Evolutionary conservation across 2,113 vertebrate genomes (phyloP).

Genomic region (Tylochromis polylepis): DNA sequence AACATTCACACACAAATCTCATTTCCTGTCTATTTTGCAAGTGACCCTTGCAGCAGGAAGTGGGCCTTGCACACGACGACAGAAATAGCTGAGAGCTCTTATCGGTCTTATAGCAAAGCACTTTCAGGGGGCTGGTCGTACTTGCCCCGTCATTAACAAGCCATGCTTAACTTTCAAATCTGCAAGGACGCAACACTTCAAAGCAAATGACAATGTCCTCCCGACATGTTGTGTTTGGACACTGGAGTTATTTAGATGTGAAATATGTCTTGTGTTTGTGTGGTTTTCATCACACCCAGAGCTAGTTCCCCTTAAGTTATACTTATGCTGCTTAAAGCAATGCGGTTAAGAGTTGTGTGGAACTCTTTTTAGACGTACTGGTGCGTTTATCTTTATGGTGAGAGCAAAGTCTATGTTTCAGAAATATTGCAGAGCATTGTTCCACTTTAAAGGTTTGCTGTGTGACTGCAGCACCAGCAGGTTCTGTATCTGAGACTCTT

Average conservation of each 20-base stretch:
- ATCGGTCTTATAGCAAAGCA: background rate
- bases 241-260: background rate
- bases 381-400: background rate
- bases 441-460: background rate
- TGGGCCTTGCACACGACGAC: background rate
- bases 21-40: constrained; percentile 5
- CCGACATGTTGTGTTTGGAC: background rate
- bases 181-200: background rate
- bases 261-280: background rate
- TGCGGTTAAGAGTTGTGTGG: background rate
- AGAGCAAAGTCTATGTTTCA: background rate
- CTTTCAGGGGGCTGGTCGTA: background rate
- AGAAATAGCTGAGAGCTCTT: constrained; percentile 6
- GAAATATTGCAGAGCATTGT: background rate
- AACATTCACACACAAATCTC: background rate
- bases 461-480: background rate
- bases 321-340: background rate
- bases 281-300: background rate
- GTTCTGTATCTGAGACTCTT: background rate
- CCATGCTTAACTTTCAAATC: background rate
- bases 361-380: background rate
- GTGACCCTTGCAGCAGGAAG: constrained; percentile 26
- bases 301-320: background rate
- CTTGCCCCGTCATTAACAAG: constrained; percentile 8
- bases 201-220: background rate